Conservation (phyloP, 2,888 invertebrate species). For the Odontomyia ornata region DNA sequence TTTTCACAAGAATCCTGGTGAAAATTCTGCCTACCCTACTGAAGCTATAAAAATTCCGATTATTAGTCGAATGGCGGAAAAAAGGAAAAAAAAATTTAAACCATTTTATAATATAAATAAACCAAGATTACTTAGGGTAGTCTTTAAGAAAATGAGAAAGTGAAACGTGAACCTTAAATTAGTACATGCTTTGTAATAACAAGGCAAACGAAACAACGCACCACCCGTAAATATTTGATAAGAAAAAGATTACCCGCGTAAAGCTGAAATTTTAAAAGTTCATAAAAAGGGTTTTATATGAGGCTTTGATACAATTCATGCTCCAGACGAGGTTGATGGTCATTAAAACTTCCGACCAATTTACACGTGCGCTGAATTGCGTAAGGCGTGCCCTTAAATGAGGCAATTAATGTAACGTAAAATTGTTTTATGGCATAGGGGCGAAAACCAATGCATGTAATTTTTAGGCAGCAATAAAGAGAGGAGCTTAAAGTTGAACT, state of each 20-base stretch:
- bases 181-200: background rate
- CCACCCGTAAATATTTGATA: constrained; percentile 19
- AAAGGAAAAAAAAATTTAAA: too few relatives aligned
- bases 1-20: too few relatives aligned
- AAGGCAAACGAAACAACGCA: background rate
- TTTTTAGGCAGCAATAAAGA: too few relatives aligned
- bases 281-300: constrained; percentile 15
- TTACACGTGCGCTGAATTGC: too few relatives aligned
- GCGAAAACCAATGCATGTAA: too few relatives aligned
- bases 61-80: background rate
- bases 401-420: too few relatives aligned
- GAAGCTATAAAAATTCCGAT: background rate
- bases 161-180: background rate
- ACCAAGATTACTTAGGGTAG: too few relatives aligned
- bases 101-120: too few relatives aligned
- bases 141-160: background rate
- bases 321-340: background rate
- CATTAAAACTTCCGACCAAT: constrained; percentile 4
- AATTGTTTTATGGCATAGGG: too few relatives aligned
- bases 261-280: constrained; percentile 9
- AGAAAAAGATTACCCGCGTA: constrained; percentile 11
- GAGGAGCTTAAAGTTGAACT: too few relatives aligned
- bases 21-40: too few relatives aligned
- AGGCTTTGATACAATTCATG: background rate
- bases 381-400: too few relatives aligned